Percentiles rank a stretch among this genome's conserved stretches.
phyloP scores from a whole-genome alignment of 2,888 invertebrate species.

The Zaprionus obscuricornis region DNA sequence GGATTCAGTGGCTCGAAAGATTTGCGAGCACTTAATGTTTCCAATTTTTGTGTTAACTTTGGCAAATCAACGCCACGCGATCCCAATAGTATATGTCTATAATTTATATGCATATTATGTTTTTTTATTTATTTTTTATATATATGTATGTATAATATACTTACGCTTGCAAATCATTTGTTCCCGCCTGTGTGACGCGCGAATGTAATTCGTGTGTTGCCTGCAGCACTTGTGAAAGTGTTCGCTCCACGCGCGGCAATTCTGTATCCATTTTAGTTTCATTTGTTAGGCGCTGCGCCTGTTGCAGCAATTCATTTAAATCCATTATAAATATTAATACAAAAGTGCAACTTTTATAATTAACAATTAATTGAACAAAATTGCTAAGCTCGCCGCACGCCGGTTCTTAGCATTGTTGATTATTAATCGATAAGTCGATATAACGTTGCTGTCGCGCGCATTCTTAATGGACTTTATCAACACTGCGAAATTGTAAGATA shows the following conservation, averaged over 20 bases:
- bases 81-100: conserved; percentile 93
- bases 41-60: conserved; percentile 95
- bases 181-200: conserved; percentile 91
- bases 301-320: conserved; percentile 93
- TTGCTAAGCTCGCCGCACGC: not conserved
- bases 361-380: not conserved
- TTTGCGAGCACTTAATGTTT: conserved; percentile 92
- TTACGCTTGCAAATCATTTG: conserved; percentile 95
- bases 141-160: conserved; percentile 22
- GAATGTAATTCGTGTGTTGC: conserved; percentile 95
- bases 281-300: conserved; percentile 95
- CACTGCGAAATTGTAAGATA: too few relatives aligned
- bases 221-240: conserved; percentile 94
- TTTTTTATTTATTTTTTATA: not conserved
- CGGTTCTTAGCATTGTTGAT: not conserved
- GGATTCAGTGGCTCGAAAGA: conserved; percentile 96
- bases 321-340: conserved; percentile 84
- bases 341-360: not conserved
- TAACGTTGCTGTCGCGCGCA: too few relatives aligned
- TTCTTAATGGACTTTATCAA: too few relatives aligned
- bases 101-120: conserved; percentile 55
- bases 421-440: conserved; percentile 4
- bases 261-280: conserved; percentile 94
- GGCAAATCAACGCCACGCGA: conserved; percentile 96
- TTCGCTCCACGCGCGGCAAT: conserved; percentile 93